phyloP scores from a whole-genome alignment of 2,888 invertebrate species.

The Oeneis ivallda region DNA sequence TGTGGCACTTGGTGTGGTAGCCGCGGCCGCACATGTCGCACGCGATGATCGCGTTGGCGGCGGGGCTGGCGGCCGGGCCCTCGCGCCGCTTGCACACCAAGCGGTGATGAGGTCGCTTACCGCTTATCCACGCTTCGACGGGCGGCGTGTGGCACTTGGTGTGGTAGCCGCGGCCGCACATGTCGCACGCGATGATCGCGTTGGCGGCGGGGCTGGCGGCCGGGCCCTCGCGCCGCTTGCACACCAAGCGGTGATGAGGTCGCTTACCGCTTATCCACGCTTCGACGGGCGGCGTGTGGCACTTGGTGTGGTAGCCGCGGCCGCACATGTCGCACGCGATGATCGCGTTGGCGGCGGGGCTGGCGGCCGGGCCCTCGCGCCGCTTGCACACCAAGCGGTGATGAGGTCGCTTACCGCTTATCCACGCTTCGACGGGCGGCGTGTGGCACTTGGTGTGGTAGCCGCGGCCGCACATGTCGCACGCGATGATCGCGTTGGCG shows the following conservation, averaged over 20 bases:
- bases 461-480: conserved; percentile 94
- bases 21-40: conserved; percentile 95
- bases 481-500: conserved; percentile 90
- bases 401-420: conserved; percentile 55
- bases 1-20: conserved; percentile 94
- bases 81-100: conserved; percentile 87
- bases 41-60: conserved; percentile 89
- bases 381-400: conserved; percentile 84
- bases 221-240: conserved; percentile 87
- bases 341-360: conserved; percentile 87
- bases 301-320: conserved; percentile 93
- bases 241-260: conserved; percentile 64
- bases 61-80: conserved; percentile 84
- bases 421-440: conserved; percentile 78
- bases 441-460: conserved; percentile 94
- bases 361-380: conserved; percentile 84
- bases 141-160: conserved; percentile 90
- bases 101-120: conserved; percentile 44
- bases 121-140: conserved; percentile 72
- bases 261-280: conserved; percentile 67
- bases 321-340: conserved; percentile 94
- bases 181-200: conserved; percentile 92
- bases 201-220: conserved; percentile 84
- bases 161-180: conserved; percentile 95
- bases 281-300: conserved; percentile 86